phyloP scores from a whole-genome alignment of 23 tunicate species.

The Trididemnum clinides region DNA sequence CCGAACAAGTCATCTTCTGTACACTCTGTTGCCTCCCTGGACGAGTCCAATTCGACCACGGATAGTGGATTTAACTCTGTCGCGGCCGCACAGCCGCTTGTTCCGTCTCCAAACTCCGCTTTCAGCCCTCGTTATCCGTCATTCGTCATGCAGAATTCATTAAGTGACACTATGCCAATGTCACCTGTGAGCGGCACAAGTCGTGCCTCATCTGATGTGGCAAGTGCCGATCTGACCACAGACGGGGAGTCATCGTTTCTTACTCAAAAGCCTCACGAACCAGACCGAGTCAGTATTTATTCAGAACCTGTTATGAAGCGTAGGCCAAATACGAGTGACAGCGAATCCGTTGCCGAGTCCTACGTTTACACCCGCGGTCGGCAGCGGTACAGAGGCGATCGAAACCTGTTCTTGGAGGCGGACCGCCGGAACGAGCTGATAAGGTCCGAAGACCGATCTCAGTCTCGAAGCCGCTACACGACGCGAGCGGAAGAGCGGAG shows the following conservation, averaged over 20 bases:
- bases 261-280: not conserved
- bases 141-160: not conserved
- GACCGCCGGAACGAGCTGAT: not conserved
- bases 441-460: not conserved
- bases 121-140: slow-evolving; percentile 45
- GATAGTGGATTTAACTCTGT: slow-evolving; percentile 71
- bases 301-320: not conserved
- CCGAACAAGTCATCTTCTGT: slow-evolving; percentile 50
- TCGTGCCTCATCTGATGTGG: not conserved
- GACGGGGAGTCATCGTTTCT: slow-evolving; percentile 4
- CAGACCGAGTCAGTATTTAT: not conserved
- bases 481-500: not conserved
- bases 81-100: slow-evolving; percentile 8
- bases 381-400: slow-evolving; percentile 6
- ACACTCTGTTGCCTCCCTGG: slow-evolving; percentile 44
- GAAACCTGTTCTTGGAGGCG: not conserved
- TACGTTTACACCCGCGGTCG: slow-evolving; percentile 3
- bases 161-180: not conserved
- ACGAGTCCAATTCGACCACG: slow-evolving; percentile 48
- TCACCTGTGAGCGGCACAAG: slow-evolving; percentile 10
- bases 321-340: not conserved
- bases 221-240: not conserved
- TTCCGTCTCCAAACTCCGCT: slow-evolving; percentile 61
- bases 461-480: not conserved
- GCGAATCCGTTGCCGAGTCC: not conserved